Evolutionary conservation across 1,140 invertebrate genomes (phyloP).

Genomic region (Tetragonula clypearis): DNA sequence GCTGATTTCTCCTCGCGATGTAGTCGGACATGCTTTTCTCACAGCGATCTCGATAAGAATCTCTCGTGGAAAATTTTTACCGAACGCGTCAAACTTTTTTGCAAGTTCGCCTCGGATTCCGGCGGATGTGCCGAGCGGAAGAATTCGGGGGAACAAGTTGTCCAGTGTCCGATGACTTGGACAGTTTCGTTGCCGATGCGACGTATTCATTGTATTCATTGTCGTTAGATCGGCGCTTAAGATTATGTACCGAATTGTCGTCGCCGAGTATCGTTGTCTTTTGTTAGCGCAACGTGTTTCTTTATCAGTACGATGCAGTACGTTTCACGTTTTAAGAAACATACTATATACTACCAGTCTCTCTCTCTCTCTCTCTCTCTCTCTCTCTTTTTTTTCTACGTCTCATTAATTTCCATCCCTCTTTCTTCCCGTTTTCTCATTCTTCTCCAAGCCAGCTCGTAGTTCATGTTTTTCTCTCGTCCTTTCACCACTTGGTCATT

Average conservation of each 20-base stretch:
- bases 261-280: slow-evolving; percentile 15
- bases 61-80: not conserved
- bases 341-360: not conserved
- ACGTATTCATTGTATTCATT: not conserved
- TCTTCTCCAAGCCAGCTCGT: slow-evolving; percentile 3
- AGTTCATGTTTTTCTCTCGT: slow-evolving; percentile 2
- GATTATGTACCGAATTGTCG: not conserved
- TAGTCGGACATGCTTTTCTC: not conserved
- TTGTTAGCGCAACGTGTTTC: no score
- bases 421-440: slow-evolving; percentile 1
- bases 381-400: not conserved
- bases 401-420: slow-evolving; percentile 21
- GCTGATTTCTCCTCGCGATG: slow-evolving; percentile 2
- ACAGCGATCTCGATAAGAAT: not conserved
- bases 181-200: slow-evolving; percentile 19
- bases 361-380: not conserved
- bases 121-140: not conserved
- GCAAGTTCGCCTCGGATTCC: not conserved
- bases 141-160: not conserved
- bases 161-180: not conserved
- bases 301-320: no score
- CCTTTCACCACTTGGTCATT: not conserved
- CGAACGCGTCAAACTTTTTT: slow-evolving; percentile 14
- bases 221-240: not conserved
- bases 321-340: not conserved